Percentiles rank a stretch among this genome's conserved stretches.
Evolutionary conservation across 1,140 invertebrate genomes (phyloP).

Genomic region (Yoshiicerus persimilis): DNA sequence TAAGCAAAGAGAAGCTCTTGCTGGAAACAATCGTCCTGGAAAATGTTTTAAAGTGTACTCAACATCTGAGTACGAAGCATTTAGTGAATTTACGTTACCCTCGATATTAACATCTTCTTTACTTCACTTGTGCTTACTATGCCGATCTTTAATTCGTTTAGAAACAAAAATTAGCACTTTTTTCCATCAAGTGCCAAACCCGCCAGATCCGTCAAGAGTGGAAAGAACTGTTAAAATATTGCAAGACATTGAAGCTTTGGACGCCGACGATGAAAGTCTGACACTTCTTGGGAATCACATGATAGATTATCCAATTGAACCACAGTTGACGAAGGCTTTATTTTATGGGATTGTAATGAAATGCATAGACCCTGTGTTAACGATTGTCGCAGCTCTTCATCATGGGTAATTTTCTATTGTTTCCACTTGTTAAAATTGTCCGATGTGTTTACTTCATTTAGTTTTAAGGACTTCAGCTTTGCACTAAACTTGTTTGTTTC

Average conservation of each 20-base stretch:
- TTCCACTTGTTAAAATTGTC: constrained; percentile 38
- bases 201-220: constrained; percentile 75
- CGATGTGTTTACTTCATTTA: too few species aligned
- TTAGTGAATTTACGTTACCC: constrained; percentile 64
- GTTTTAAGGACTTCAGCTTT: too few species aligned
- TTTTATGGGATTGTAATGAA: constrained; percentile 62
- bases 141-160: constrained; percentile 77
- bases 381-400: constrained; percentile 73
- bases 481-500: constrained; percentile 44
- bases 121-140: constrained; percentile 84
- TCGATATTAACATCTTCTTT: constrained; percentile 79
- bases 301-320: constrained; percentile 86
- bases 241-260: constrained; percentile 79
- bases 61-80: background rate
- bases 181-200: constrained; percentile 76
- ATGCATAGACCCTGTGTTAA: constrained; percentile 91
- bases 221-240: constrained; percentile 73
- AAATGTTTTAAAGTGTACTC: constrained; percentile 51
- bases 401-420: background rate
- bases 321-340: constrained; percentile 57
- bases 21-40: constrained; percentile 73
- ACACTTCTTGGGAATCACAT: constrained; percentile 85
- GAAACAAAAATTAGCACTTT: constrained; percentile 80
- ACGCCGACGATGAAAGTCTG: constrained; percentile 76
- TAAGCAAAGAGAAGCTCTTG: constrained; percentile 76